Evolutionary conservation across 2,888 invertebrate species (phyloP), one percentile per base, ranked within the genome.

Genomic region (Pammene aurita): DNA sequence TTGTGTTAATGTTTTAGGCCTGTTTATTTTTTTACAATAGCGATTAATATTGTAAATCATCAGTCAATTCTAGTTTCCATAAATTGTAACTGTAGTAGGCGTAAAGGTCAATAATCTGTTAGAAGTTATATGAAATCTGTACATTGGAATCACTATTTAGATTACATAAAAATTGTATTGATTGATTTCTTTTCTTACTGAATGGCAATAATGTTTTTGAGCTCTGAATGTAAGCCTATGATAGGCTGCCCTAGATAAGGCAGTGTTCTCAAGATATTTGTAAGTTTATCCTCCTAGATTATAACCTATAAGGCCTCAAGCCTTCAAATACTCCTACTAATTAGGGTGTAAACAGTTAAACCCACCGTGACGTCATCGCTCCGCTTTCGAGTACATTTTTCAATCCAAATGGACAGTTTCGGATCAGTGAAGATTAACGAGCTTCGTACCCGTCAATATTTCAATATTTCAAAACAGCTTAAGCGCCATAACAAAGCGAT

Each of bases 361-460:
- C 42, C 18, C 41, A 42, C 26, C 16, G 44, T 64, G 63, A 66
- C 60, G 61, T 46, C 64, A 66, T 35, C 58, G 63, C 35, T 71
- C 63, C 74, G 80, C 78, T 84, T 85, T 79, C 77, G 76, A 79
- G 78, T 76, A 76, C 75, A 84, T 85, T 85, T 87, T 86, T 86
- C 81, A 84, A 82, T 82, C 81, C 83, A 85, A 54, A 84, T 77
- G 75, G 86, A 89, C 87, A 88, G 84, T 86, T 88, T 83, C 75
- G 81, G 85, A 84, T 84, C 86, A 82, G 74, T 66, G 67, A 82
- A 85, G 88, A 89, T 87, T 87, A 88, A 90, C 84, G 85, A 83
- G 80, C 80, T 81, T 76, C 78, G 80, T 82, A 86, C 86, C 85
- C 80, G 84, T 82, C 83, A 80, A 84, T 11, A 26, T 41, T 2